A percentile compares a stretch with the other conserved stretches of the same genome.
Evolutionary conservation across 2,113 vertebrate genomes (phyloP).

Genomic region (Nothocercus nigrocapillus): DNA sequence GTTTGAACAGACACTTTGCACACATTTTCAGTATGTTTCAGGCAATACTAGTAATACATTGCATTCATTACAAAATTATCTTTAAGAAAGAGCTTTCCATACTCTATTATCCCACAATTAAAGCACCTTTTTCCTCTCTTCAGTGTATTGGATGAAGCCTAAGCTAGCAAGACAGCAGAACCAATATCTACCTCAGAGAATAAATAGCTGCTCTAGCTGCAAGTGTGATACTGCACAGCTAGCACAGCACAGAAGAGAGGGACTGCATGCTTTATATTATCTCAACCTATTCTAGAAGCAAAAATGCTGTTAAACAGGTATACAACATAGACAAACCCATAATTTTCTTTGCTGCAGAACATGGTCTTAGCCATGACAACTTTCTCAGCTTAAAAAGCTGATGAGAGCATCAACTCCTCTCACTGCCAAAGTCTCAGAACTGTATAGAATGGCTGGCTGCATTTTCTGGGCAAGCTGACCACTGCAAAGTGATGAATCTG

Average conservation of each 20-base stretch:
- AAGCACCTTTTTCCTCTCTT: neutral
- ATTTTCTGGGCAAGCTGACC: neutral
- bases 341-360: neutral
- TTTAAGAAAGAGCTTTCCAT: neutral
- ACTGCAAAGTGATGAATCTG: neutral
- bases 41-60: neutral
- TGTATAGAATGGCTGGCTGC: neutral
- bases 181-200: neutral
- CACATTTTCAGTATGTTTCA: neutral
- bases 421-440: neutral
- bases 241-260: neutral
- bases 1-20: neutral
- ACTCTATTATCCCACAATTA: neutral
- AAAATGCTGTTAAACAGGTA: neutral
- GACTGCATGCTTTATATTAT: neutral
- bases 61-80: neutral
- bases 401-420: neutral
- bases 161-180: neutral
- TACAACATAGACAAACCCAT: neutral
- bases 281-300: neutral
- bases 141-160: neutral
- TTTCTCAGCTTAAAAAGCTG: neutral
- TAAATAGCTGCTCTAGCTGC: neutral
- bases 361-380: neutral
- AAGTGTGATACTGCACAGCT: neutral